Evolutionary conservation across 1,140 invertebrate genomes (phyloP), one percentile per base, ranked within the genome.

Genomic region (Heliconius eleuchia): DNA sequence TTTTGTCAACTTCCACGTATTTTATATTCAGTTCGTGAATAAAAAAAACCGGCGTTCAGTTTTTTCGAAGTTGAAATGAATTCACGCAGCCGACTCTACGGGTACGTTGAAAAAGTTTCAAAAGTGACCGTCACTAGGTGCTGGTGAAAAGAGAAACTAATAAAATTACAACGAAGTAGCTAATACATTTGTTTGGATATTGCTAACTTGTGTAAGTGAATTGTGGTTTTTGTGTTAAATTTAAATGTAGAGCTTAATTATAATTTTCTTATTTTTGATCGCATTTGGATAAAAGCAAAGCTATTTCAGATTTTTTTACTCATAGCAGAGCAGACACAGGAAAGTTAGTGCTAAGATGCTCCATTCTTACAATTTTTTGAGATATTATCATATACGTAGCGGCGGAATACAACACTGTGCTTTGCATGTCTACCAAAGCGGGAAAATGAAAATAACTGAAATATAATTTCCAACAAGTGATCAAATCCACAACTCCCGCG

Each of bases 11-110:
- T 78, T 80, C 70, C 78, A 72, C 82, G 77, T 73, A 81, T 73
- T 81, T 81, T 77, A 81, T 81, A 81, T 81, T 81, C 80, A 81
- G 80, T 81, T 81, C 66, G 80, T n/a, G 80, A 78, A 78, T 78
- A 81, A 81, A 81, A 81, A 66, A 30, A 78, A 46, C 42, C 52
- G 80, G 73, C 76, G 77, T 81, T 55, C 73, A 78, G 80, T 81
- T 81, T 81, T 81, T 78, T 73, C 73, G 70, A 72, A 81, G 80
- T 81, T 34, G 73, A 81, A 81, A 81, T 81, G 80, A 81, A 81
- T 81, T 81, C 80, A 81, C 80, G 80, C 80, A 81, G 76, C 76
- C 80, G 80, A 73, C 37, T 50, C 23, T 19, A 27, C 71, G 71
- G 72, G 39, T 16, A 52, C 79, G 75, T 71, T 75, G 37, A 79